These are phyloP conservation scores for Epicauta chinensis DNA, from an alignment of 1,140 invertebrate genomes.

Conservation along the genomic window DNA sequence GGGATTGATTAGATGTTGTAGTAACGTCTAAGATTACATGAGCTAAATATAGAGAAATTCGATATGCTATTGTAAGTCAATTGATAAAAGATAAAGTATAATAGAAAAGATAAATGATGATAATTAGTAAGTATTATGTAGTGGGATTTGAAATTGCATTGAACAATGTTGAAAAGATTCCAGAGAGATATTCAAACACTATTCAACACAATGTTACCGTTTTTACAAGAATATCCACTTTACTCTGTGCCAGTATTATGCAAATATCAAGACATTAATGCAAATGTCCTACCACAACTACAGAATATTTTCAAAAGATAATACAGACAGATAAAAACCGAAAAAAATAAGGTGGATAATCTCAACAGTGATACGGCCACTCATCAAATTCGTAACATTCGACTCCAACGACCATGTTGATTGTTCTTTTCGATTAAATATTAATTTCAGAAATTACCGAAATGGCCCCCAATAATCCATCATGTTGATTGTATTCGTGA, in stretches of 20 bases:
- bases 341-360: constrained; percentile 2
- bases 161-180: neutral
- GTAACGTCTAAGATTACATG: neutral
- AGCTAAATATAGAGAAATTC: too few relatives aligned
- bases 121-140: neutral
- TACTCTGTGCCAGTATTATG: constrained; percentile 18
- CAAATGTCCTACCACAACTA: constrained; percentile 17
- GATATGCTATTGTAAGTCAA: too few relatives aligned
- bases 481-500: too few relatives aligned
- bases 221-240: constrained; percentile 20
- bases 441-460: too few relatives aligned
- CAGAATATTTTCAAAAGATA: constrained; percentile 17
- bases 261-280: constrained; percentile 20
- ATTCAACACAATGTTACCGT: constrained; percentile 11
- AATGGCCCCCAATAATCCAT: too few relatives aligned
- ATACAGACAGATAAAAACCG: constrained; percentile 15
- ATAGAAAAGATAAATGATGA: neutral
- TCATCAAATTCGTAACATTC: constrained; percentile 3
- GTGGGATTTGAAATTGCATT: neutral
- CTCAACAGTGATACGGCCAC: neutral
- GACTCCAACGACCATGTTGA: neutral
- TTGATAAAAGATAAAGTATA: too few relatives aligned
- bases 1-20: constrained; percentile 6
- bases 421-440: too few relatives aligned
- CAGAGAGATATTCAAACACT: constrained; percentile 1